Percentiles rank a stretch among this genome's conserved stretches.
Conservation (phyloP, 2,888 invertebrate genomes). For the Limnephilus auricula region DNA sequence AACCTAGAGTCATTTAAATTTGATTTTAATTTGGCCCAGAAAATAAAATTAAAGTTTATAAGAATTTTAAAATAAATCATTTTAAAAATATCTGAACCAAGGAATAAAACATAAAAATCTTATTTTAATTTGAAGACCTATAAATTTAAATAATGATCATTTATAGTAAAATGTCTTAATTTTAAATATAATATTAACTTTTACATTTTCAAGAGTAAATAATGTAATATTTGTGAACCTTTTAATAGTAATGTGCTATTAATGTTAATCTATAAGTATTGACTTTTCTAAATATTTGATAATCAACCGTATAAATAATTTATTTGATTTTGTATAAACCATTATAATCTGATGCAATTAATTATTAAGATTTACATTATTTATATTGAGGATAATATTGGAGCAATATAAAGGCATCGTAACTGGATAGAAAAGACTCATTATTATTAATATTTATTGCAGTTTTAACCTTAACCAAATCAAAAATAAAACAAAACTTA, state of each 20-base stretch:
- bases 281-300: constrained; percentile 2
- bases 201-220: not conserved
- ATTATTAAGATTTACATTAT: constrained; percentile 23
- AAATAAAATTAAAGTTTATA: not conserved
- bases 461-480: constrained; percentile 9
- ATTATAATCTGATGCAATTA: not conserved
- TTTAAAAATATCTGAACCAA: not conserved
- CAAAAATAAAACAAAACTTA: constrained; percentile 12
- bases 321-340: too few species aligned
- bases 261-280: not conserved
- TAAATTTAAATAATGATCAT: not conserved
- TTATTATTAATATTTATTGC: constrained; percentile 35
- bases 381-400: constrained; percentile 24
- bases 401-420: constrained; percentile 37
- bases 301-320: not conserved
- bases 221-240: not conserved
- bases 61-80: not conserved
- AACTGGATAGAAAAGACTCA: not conserved
- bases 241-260: not conserved
- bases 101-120: not conserved
- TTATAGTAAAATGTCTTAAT: not conserved
- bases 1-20: not conserved
- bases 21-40: not conserved
- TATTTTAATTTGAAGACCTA: not conserved
- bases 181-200: not conserved